Evolutionary conservation across 2,113 vertebrate genomes (phyloP).

Genomic region (Alosa alosa): DNA sequence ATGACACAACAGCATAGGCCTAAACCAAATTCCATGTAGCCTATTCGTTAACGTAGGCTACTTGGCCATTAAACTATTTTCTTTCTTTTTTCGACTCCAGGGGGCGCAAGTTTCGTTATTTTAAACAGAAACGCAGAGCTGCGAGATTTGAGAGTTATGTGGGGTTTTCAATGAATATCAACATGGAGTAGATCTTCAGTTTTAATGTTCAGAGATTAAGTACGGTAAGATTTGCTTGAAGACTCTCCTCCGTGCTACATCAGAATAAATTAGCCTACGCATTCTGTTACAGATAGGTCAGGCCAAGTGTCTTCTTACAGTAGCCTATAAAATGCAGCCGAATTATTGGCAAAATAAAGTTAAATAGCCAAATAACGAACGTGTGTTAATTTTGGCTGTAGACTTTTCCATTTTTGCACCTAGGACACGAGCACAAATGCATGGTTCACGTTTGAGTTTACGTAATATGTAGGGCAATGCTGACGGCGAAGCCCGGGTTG

Average conservation of each 20-base stretch:
- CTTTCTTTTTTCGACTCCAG: background rate
- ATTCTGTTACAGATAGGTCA: too few species aligned
- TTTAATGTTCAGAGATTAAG: too few species aligned
- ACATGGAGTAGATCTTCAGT: background rate
- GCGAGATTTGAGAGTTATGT: background rate
- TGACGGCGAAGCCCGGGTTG: background rate
- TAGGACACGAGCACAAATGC: background rate
- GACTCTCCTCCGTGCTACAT: background rate
- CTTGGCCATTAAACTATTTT: background rate
- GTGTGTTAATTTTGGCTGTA: background rate
- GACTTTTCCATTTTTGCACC: background rate
- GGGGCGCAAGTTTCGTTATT: background rate
- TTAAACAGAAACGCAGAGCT: background rate
- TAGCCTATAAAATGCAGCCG: too few species aligned
- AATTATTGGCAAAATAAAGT: background rate
- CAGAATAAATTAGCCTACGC: background rate
- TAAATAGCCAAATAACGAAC: background rate
- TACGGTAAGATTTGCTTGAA: background rate
- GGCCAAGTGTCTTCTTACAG: too few species aligned
- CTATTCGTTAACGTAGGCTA: too few species aligned
- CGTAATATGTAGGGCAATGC: background rate
- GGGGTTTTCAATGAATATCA: background rate
- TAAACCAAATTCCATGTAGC: too few species aligned
- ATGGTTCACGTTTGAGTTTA: conserved; percentile 6
- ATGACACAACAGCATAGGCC: too few species aligned